These are phyloP conservation scores for Drosophila gaucha DNA, from an alignment of 2,888 invertebrate species.

Conservation along the genomic window DNA sequence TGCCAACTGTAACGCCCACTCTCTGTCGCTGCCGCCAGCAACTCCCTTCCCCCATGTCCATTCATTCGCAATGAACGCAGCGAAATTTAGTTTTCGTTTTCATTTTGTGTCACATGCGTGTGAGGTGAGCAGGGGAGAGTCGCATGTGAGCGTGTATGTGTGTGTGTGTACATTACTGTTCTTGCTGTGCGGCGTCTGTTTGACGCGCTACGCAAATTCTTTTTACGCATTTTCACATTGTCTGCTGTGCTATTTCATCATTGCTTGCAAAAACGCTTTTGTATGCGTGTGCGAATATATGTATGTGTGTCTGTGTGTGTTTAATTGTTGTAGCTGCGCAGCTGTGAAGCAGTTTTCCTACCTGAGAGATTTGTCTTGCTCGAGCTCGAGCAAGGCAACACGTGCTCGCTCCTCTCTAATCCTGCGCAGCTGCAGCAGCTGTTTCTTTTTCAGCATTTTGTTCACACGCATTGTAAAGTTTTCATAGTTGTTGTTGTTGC, in stretches of 20 bases:
- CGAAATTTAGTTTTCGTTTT: constrained; percentile 70
- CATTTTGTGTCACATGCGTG: constrained; percentile 51
- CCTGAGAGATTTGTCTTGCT: constrained; percentile 31
- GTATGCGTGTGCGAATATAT: constrained; percentile 9
- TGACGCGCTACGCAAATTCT: constrained; percentile 71
- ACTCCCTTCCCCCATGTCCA: constrained; percentile 7
- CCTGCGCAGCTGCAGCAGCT: constrained; percentile 28
- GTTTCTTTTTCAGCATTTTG: neutral
- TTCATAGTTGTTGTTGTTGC: constrained; percentile 1
- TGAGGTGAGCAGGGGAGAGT: constrained; percentile 29
- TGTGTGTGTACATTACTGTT: constrained; percentile 7
- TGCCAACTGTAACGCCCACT: constrained; percentile 55
- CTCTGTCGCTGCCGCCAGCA: constrained; percentile 4
- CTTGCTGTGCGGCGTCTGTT: constrained; percentile 57
- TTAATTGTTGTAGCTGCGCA: constrained; percentile 32
- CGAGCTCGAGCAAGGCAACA: constrained; percentile 11
- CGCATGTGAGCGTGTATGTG: constrained; percentile 6
- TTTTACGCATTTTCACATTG: constrained; percentile 71
- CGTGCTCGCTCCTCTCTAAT: constrained; percentile 30
- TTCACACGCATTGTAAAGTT: neutral
- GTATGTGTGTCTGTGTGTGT: constrained; percentile 10
- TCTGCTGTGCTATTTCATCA: constrained; percentile 72
- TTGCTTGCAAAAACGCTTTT: constrained; percentile 47
- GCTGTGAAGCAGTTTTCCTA: constrained; percentile 50
- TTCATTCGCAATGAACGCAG: constrained; percentile 64